These are phyloP conservation scores for Leptura quadrifasciata DNA, from an alignment of 2,888 invertebrate species.

Conservation along the genomic window DNA sequence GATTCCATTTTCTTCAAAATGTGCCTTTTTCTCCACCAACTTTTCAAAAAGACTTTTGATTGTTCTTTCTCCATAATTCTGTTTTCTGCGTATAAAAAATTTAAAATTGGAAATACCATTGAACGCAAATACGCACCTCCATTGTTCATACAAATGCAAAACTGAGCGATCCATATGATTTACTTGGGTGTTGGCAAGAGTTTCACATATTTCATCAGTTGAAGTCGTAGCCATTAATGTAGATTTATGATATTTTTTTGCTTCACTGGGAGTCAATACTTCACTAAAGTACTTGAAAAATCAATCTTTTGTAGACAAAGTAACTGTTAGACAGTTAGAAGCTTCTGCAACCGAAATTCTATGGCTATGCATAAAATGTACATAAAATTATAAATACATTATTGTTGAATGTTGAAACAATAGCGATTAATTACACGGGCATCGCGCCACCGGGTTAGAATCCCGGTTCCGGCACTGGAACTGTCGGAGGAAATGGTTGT, in stretches of 20 bases:
- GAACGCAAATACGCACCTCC: background rate
- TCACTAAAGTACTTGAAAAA: conserved; percentile 23
- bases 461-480: too few relatives aligned
- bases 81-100: background rate
- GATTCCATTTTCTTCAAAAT: conserved; percentile 4
- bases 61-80: conserved; percentile 10
- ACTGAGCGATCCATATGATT: conserved; percentile 1
- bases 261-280: too few relatives aligned
- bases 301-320: conserved; percentile 5
- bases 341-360: conserved; percentile 6
- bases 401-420: too few relatives aligned
- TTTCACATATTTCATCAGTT: conserved; percentile 4
- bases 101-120: background rate
- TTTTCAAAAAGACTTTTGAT: background rate
- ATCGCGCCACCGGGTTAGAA: too few relatives aligned
- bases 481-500: too few relatives aligned
- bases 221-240: background rate
- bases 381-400: conserved; percentile 4
- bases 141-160: background rate
- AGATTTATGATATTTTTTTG: background rate
- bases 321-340: conserved; percentile 2
- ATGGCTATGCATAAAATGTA: conserved; percentile 9
- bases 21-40: background rate
- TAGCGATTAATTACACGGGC: too few relatives aligned
- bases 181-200: background rate